Evolutionary conservation across 2,113 vertebrate genomes (phyloP).

Genomic region (Tautogolabrus adspersus): DNA sequence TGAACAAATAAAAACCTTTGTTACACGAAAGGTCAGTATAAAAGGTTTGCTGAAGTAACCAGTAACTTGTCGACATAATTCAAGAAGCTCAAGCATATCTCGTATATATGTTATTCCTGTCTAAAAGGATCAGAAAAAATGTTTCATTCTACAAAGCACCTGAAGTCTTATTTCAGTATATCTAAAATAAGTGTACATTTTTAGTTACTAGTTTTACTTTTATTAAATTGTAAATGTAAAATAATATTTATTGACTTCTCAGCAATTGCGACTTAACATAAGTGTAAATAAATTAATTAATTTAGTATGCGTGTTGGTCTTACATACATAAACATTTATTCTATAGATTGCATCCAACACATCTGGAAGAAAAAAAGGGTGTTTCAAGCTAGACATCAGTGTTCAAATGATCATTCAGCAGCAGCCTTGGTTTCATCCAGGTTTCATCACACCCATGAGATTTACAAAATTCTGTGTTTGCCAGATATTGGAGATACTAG

Average conservation of each 20-base stretch:
- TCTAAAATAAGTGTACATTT: too few species aligned
- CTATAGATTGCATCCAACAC: not conserved
- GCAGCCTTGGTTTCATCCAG: too few species aligned
- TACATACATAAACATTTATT: constrained; percentile 20
- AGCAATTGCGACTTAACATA: too few species aligned
- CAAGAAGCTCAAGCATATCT: too few species aligned
- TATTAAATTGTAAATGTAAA: too few species aligned
- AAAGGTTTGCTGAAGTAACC: not conserved
- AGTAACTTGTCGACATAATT: too few species aligned
- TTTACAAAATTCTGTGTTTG: not conserved
- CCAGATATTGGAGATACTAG: not conserved
- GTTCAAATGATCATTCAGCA: not conserved
- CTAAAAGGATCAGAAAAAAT: too few species aligned
- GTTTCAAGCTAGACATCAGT: not conserved
- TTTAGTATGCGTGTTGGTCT: not conserved
- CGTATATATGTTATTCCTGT: too few species aligned
- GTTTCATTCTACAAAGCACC: too few species aligned
- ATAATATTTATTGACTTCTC: too few species aligned
- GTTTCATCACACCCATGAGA: constrained; percentile 1
- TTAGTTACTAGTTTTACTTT: too few species aligned
- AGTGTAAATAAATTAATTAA: not conserved
- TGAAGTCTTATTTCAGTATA: too few species aligned
- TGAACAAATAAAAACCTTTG: not conserved
- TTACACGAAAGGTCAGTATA: not conserved
- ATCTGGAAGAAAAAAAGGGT: not conserved